Evolutionary conservation across 2,113 vertebrate genomes (phyloP).

Genomic region (Stercorarius parasiticus): DNA sequence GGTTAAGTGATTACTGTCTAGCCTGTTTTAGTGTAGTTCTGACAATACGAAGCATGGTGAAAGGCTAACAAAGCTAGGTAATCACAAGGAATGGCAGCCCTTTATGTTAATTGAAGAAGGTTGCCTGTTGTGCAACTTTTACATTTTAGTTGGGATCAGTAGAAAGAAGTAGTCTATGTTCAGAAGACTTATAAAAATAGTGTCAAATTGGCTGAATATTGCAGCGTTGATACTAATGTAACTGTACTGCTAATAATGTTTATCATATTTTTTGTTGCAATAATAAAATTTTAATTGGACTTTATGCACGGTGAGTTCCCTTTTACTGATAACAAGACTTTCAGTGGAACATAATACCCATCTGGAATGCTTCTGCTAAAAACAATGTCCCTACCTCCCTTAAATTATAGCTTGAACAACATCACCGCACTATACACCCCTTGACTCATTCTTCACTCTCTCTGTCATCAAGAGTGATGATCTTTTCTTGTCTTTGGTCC

Average conservation of each 20-base stretch:
- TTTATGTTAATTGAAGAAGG: not conserved
- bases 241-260: not conserved
- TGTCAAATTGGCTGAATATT: not conserved
- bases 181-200: not conserved
- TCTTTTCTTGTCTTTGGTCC: not conserved
- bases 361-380: not conserved
- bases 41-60: not conserved
- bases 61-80: not conserved
- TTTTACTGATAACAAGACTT: not conserved
- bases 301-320: not conserved
- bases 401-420: not conserved
- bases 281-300: not conserved
- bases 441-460: not conserved
- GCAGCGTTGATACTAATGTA: not conserved
- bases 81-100: not conserved
- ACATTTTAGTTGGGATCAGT: not conserved
- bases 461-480: not conserved
- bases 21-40: not conserved
- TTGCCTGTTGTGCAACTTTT: not conserved
- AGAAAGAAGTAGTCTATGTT: not conserved
- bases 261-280: not conserved
- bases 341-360: not conserved
- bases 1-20: not conserved
- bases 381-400: not conserved
- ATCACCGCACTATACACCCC: fast-evolving